Evolutionary conservation across 2,797 vertebrate genomes (phyloP).

Genomic region (Craterocephalus amniculus): DNA sequence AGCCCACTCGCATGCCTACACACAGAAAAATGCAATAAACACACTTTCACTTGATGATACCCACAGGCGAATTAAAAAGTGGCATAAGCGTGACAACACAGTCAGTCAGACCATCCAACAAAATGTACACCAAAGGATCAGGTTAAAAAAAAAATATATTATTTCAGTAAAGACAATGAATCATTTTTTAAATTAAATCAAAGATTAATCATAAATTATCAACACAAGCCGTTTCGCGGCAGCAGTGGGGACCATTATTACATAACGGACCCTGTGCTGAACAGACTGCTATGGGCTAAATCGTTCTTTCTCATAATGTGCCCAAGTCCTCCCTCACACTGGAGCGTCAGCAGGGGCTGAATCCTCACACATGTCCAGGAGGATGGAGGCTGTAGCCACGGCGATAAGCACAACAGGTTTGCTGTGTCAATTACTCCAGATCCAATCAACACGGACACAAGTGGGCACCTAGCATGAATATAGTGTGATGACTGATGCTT

Average conservation of each 20-base stretch:
- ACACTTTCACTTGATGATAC: constrained; percentile 56
- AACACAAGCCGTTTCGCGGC: constrained; percentile 48
- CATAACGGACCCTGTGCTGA: constrained; percentile 59
- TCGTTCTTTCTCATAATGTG: constrained; percentile 52
- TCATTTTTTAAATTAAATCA: no score
- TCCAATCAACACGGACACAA: constrained; percentile 10
- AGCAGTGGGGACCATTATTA: constrained; percentile 58
- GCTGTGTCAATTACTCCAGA: constrained; percentile 1
- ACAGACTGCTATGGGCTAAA: constrained; percentile 52
- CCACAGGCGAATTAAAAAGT: constrained; percentile 52
- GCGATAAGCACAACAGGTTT: constrained; percentile 11
- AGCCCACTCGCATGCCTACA: constrained; percentile 56
- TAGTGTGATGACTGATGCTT: background rate
- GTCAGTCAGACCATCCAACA: constrained; percentile 28
- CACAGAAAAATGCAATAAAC: constrained; percentile 25
- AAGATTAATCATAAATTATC: no score
- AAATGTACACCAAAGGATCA: constrained; percentile 48
- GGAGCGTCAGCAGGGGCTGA: constrained; percentile 34
- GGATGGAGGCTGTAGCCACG: constrained; percentile 33
- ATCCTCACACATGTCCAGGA: constrained; percentile 48
- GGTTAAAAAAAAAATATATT: constrained; percentile 32
- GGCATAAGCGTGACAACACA: constrained; percentile 25
- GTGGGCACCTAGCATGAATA: background rate
- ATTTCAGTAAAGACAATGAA: constrained; percentile 22
- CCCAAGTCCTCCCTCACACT: constrained; percentile 30